Percentiles rank a stretch among this genome's conserved stretches.
Evolutionary conservation across 2,888 invertebrate species (phyloP).

Genomic region (Lutraria lutraria): DNA sequence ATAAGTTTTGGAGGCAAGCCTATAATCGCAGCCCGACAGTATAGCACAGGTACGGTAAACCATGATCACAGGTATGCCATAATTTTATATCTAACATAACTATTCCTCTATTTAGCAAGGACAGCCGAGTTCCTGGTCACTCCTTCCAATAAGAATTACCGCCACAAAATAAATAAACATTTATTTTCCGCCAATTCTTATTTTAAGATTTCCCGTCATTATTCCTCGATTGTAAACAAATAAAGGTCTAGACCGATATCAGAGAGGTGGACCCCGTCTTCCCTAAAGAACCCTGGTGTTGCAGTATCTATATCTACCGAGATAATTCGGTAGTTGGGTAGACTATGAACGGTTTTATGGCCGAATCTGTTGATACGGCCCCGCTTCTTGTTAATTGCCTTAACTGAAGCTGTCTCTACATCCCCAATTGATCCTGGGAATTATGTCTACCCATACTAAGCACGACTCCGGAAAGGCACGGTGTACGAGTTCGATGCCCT

Average conservation of each 20-base stretch:
- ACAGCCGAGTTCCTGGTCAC: background rate
- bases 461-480: too few relatives aligned
- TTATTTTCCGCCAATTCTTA: slow-evolving; percentile 13
- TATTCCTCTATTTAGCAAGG: background rate
- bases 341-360: too few relatives aligned
- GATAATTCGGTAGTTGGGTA: too few relatives aligned
- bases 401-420: too few relatives aligned
- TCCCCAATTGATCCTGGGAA: too few relatives aligned
- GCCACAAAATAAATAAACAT: slow-evolving; percentile 28
- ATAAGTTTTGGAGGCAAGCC: too few relatives aligned
- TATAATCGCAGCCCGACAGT: too few relatives aligned
- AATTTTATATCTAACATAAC: background rate
- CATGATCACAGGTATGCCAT: background rate
- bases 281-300: background rate
- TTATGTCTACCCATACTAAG: too few relatives aligned
- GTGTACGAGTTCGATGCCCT: too few relatives aligned
- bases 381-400: too few relatives aligned
- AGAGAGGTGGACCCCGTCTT: background rate
- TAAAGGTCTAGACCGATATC: slow-evolving; percentile 9
- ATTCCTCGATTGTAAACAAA: background rate
- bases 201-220: background rate
- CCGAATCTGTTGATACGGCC: too few relatives aligned
- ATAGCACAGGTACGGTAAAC: too few relatives aligned
- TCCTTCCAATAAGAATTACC: background rate
- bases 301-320: background rate